Conservation (phyloP, 2,888 invertebrate species). For the Diarsia dahlii region DNA sequence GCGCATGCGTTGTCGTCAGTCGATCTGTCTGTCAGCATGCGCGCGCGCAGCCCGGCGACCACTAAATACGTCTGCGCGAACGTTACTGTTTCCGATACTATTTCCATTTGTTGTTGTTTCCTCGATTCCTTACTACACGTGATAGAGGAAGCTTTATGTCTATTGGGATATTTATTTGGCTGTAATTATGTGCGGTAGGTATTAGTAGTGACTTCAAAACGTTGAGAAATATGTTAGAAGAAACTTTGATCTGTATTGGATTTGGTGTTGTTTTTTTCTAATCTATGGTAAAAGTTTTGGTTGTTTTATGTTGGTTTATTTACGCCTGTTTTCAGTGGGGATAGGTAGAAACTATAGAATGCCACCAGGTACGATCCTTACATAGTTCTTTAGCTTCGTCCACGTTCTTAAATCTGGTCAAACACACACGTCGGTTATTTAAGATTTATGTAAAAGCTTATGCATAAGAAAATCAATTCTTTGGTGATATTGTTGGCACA, state of each 20-base stretch:
- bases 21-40: slow-evolving; percentile 82
- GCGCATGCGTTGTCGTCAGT: slow-evolving; percentile 75
- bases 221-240: slow-evolving; percentile 34
- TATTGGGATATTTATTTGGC: slow-evolving; percentile 68
- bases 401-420: too few species aligned
- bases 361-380: not conserved
- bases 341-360: not conserved
- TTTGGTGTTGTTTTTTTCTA: not conserved
- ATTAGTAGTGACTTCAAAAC: slow-evolving; percentile 41
- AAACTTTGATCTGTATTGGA: slow-evolving; percentile 48
- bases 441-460: not conserved
- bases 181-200: slow-evolving; percentile 62
- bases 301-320: not conserved
- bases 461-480: not conserved
- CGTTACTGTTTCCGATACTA: slow-evolving; percentile 86
- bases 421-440: too few species aligned
- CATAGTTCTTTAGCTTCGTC: not conserved
- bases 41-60: slow-evolving; percentile 66
- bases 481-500: not conserved
- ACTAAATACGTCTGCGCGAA: slow-evolving; percentile 84
- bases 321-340: not conserved
- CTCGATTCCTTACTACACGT: slow-evolving; percentile 74
- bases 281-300: not conserved
- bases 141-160: slow-evolving; percentile 76
- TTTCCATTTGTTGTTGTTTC: slow-evolving; percentile 82